phyloP scores from a whole-genome alignment of 2,797 vertebrate species.

The Buceros bicornis region DNA sequence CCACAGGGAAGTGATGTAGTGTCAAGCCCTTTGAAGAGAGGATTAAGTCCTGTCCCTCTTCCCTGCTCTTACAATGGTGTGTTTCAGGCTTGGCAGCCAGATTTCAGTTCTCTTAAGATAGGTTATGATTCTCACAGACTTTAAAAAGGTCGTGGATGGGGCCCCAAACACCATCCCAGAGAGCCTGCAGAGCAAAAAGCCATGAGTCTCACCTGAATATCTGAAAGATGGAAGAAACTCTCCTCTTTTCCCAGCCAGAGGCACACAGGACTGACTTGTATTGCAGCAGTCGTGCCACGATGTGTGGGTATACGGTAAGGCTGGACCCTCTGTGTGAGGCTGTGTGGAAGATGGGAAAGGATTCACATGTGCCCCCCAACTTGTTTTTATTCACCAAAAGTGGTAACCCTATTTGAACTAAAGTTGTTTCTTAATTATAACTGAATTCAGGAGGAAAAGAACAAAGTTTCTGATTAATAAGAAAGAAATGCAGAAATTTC shows the following conservation, averaged over 20 bases:
- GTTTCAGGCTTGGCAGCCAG: neutral
- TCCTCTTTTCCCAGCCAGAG: neutral
- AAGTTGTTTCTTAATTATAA: neutral
- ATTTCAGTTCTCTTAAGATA: neutral
- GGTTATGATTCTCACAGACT: neutral
- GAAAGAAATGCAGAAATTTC: constrained; percentile 40
- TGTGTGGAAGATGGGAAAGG: neutral
- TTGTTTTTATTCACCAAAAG: neutral
- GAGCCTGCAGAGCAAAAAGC: neutral
- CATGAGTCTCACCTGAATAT: neutral
- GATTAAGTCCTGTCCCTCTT: neutral
- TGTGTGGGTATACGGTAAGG: neutral
- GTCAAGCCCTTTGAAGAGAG: neutral
- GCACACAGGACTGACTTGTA: neutral
- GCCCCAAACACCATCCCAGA: neutral
- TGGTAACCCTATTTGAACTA: neutral
- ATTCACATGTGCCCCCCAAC: neutral
- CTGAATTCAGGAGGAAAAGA: neutral
- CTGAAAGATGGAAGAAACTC: neutral
- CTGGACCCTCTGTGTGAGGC: neutral
- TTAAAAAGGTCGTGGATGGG: neutral
- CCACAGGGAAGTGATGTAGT: neutral
- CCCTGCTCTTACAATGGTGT: accelerated
- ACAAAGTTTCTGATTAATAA: neutral
- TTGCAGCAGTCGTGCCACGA: accelerated